Percentiles rank a stretch among this genome's conserved stretches.
Evolutionary conservation across 1,140 invertebrate genomes (phyloP).

Genomic region (Euura lappo): DNA sequence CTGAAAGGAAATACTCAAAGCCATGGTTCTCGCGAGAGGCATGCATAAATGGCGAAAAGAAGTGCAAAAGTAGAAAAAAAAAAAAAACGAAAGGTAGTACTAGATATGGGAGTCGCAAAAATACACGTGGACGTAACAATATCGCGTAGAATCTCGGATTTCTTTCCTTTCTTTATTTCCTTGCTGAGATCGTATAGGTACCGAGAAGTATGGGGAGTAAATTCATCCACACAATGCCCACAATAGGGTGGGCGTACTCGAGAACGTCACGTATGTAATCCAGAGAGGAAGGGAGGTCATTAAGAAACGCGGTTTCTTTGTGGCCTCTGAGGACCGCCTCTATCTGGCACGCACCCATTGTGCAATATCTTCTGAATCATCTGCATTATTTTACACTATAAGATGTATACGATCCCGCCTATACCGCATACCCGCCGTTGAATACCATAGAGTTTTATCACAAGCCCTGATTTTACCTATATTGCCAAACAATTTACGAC

Average conservation of each 20-base stretch:
- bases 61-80: background rate
- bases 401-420: background rate
- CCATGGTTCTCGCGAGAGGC: background rate
- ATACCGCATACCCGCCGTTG: background rate
- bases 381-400: slow-evolving; percentile 36
- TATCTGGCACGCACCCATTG: slow-evolving; percentile 44
- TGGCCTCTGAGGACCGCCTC: slow-evolving; percentile 26
- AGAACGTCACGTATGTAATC: slow-evolving; percentile 19
- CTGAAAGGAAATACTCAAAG: background rate
- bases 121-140: background rate
- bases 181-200: background rate
- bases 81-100: background rate
- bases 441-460: background rate
- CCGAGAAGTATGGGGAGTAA: background rate
- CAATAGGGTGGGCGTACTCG: slow-evolving; percentile 5
- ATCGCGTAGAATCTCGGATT: background rate
- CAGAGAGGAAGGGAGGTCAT: slow-evolving; percentile 32
- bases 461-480: background rate
- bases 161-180: background rate
- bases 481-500: background rate
- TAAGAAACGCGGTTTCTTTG: slow-evolving; percentile 35
- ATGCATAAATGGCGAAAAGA: too few species aligned
- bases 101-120: background rate
- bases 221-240: slow-evolving; percentile 8
- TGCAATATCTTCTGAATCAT: slow-evolving; percentile 37